A percentile compares a stretch with the other conserved stretches of the same genome.
Evolutionary conservation across 2,888 invertebrate genomes (phyloP).

Genomic region (Caenorhabditis virilis): DNA sequence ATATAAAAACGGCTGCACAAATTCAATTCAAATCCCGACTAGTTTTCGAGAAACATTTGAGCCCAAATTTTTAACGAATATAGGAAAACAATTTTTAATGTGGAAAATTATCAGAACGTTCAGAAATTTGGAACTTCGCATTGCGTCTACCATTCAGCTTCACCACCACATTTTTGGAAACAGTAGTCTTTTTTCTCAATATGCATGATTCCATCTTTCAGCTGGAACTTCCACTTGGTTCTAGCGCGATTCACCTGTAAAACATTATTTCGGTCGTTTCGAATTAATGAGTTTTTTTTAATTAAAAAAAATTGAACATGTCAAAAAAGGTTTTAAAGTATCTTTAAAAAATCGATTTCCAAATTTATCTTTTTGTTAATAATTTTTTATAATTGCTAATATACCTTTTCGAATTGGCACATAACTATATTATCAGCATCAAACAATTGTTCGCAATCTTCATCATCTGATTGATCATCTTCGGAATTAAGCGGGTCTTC

Average conservation of each 20-base stretch:
- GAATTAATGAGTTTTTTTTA: background rate
- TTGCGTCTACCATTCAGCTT: conserved; percentile 97
- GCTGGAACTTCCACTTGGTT: conserved; percentile 98
- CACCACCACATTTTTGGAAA: conserved; percentile 97
- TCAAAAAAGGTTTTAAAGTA: background rate
- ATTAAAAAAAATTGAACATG: background rate
- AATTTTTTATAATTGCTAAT: background rate
- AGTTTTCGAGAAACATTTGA: too few relatives aligned
- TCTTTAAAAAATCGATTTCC: background rate
- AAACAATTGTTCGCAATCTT: conserved; percentile 87
- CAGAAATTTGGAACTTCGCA: too few relatives aligned
- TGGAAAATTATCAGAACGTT: too few relatives aligned
- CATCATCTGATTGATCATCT: conserved; percentile 75
- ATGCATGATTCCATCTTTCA: conserved; percentile 99
- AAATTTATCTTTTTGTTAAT: background rate
- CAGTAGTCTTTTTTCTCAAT: conserved; percentile 95
- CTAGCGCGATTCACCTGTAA: conserved; percentile 90
- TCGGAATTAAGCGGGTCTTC: conserved; percentile 66
- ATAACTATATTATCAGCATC: conserved; percentile 99
- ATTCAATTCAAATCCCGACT: too few relatives aligned
- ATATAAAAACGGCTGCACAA: too few relatives aligned
- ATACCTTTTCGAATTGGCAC: conserved; percentile 97
- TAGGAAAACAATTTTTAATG: too few relatives aligned
- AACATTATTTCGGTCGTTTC: background rate
- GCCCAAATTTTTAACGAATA: too few relatives aligned